phyloP scores from a whole-genome alignment of 1,140 invertebrate species.

The Sesamia nonagrioides region DNA sequence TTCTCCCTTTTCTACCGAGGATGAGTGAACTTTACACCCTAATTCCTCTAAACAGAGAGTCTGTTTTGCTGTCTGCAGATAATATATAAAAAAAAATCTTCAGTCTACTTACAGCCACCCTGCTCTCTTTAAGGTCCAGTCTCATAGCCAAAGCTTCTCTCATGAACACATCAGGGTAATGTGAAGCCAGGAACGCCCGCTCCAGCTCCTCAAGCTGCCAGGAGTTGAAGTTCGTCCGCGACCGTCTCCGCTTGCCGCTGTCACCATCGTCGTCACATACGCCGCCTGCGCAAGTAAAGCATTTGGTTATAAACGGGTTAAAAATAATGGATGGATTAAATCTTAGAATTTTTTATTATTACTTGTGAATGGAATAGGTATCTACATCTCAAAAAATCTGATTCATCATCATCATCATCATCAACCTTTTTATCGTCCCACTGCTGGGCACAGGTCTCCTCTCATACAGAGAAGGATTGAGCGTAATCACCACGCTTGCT shows the following conservation, averaged over 20 bases:
- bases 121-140: conserved; percentile 98
- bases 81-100: conserved; percentile 17
- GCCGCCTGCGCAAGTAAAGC: conserved; percentile 74
- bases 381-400: no score
- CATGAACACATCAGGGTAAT: conserved; percentile 99
- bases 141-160: conserved; percentile 97
- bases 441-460: no score
- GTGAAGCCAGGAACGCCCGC: conserved; percentile 97
- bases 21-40: no score
- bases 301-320: background rate
- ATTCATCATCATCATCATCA: no score
- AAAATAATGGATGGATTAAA: background rate
- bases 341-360: background rate
- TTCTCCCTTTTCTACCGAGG: no score
- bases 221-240: conserved; percentile 99
- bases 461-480: no score
- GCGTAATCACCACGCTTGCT: no score
- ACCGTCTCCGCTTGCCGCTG: conserved; percentile 94
- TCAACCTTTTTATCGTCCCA: no score
- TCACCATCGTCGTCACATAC: conserved; percentile 90
- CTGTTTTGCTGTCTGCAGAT: no score
- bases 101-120: conserved; percentile 96
- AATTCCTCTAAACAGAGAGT: no score
- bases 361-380: no score
- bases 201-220: conserved; percentile 99